Evolutionary conservation across 2,113 vertebrate species (phyloP), one percentile per base, ranked within the genome.

Genomic region (Nesogale talazaci): DNA sequence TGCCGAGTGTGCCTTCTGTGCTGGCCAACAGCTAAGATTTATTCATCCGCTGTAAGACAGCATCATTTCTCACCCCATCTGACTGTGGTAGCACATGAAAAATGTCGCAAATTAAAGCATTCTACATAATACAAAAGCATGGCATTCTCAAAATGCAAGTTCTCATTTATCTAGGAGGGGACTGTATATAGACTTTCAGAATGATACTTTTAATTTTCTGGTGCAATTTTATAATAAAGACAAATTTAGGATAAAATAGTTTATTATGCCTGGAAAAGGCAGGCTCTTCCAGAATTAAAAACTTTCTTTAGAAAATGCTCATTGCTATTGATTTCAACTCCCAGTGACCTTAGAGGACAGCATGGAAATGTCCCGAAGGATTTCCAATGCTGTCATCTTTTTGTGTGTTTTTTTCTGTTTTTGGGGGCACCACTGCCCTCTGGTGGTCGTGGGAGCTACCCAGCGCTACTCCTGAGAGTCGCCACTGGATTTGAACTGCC

Each of bases 61-160:
- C 78, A 65, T 22, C 61, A 89, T 4, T 88, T 46, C 77, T 72
- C 78, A 90, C 52, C 36, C 94, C 67, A 86, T 70, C 3, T 82
- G 81, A 95, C 77, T 83, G 78, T 3, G 5, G 78, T 25, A 38
- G 90, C 46, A 90, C 57, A 89, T 84, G 79, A 90, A 94, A 88
- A 85, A 87, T 76, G 72, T 29, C 46, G 78, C 61, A 79, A 92
- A 95, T 94, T 88, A 94, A 95, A 96, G 90, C 63, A 77, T 76
- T 89, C 92, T 74, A 69, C 77, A 69, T 65, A 91, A 74, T 56
- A 92, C n/a, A 59, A 80, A 90, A 94, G 56, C 84, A 93, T 15
- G 52, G 80, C 15, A 65, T 40, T 86, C 72, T 83, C 72, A 81
- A 91, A 91, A 87, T 20, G 91, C 75, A 82, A 78, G 89, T 83